These are phyloP conservation scores for Natrix natrix DNA, from an alignment of 2,797 vertebrate species.

Conservation along the genomic window DNA sequence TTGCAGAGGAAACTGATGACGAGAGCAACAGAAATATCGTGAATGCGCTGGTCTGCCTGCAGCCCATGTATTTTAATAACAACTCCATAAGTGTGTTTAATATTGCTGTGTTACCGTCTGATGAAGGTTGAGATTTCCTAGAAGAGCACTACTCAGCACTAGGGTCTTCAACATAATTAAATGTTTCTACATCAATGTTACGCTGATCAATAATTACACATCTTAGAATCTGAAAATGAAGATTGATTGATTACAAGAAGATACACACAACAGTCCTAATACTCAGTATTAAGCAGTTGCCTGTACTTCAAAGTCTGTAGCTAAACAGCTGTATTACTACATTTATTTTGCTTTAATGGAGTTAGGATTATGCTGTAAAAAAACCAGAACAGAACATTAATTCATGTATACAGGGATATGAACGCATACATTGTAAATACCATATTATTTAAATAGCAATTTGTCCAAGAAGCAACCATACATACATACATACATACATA, in stretches of 20 bases:
- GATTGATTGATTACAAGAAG: constrained; percentile 9
- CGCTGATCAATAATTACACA: background rate
- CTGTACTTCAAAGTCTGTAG: background rate
- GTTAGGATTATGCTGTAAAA: background rate
- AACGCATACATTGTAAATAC: constrained; percentile 24
- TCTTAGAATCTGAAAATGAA: background rate
- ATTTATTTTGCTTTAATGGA: background rate
- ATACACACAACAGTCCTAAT: fast-evolving
- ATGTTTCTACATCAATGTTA: constrained; percentile 4
- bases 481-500: no score
- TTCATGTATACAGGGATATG: fast-evolving
- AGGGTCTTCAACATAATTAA: background rate
- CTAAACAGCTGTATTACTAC: background rate
- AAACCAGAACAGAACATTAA: background rate
- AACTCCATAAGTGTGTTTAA: background rate
- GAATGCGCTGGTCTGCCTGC: background rate
- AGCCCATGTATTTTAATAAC: background rate
- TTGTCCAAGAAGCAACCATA: background rate
- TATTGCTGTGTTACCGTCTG: background rate
- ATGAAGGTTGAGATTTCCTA: background rate
- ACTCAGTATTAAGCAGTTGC: background rate
- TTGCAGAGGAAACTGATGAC: background rate
- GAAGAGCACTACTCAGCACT: background rate
- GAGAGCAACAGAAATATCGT: background rate
- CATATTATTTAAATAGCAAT: constrained; percentile 9